Conservation (phyloP, 2,113 vertebrate species). For the Theristicus caerulescens region DNA sequence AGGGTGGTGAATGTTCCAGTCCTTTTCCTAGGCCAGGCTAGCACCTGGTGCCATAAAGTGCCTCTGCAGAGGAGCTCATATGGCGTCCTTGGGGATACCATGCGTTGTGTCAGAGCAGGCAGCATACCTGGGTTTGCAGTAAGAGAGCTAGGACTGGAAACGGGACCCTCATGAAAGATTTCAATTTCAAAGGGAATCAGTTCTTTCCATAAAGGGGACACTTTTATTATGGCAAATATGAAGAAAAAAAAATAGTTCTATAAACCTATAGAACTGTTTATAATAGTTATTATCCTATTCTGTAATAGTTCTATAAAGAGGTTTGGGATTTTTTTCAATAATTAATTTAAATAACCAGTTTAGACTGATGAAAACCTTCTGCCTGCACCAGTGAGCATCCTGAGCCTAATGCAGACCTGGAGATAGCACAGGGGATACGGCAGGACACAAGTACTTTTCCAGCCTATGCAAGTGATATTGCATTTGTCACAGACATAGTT, state of each 20-base stretch:
- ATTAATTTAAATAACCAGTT: neutral
- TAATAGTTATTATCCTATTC: too few relatives aligned
- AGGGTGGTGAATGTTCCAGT: neutral
- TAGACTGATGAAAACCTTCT: neutral
- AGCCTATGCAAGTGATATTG: neutral
- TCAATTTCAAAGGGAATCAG: neutral
- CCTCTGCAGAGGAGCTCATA: neutral
- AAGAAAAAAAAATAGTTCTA: neutral
- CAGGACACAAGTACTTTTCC: neutral
- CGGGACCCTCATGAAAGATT: neutral
- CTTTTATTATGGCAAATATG: neutral
- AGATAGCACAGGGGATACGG: neutral
- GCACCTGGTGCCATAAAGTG: neutral
- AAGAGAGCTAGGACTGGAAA: neutral
- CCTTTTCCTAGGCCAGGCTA: neutral
- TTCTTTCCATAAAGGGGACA: neutral
- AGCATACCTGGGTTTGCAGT: neutral
- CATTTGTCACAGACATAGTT: neutral
- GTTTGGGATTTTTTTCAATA: neutral
- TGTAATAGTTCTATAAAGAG: neutral
- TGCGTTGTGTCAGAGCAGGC: neutral
- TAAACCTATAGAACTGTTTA: too few relatives aligned
- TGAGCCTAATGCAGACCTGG: neutral
- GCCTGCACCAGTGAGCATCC: neutral
- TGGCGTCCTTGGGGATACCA: accelerated